Conservation (phyloP, 2,797 vertebrate genomes). For the Acanthornis magna region DNA sequence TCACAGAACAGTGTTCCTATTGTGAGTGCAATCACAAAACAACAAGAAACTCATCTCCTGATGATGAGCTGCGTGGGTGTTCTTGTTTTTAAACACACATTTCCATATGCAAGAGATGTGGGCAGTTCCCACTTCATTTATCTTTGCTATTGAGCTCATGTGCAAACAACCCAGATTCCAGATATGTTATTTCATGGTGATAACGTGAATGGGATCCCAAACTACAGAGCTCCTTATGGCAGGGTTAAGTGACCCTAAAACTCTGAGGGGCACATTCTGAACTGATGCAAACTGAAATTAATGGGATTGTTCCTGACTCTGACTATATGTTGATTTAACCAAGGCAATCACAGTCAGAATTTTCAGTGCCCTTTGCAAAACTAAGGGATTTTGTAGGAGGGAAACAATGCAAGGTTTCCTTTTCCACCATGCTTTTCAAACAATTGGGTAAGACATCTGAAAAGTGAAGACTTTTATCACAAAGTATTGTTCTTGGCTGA, state of each 20-base stretch:
- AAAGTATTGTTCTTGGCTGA: slow-evolving; percentile 21
- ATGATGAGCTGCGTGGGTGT: slow-evolving; percentile 16
- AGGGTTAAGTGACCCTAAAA: background rate
- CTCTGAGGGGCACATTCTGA: background rate
- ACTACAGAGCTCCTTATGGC: background rate
- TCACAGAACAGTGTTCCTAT: background rate
- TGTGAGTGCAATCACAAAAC: background rate
- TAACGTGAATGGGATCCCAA: background rate
- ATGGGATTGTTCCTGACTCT: background rate
- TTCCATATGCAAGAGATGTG: slow-evolving; percentile 30
- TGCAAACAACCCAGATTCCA: slow-evolving; percentile 10
- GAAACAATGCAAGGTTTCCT: background rate
- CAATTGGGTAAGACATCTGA: background rate
- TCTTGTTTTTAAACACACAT: slow-evolving; percentile 14
- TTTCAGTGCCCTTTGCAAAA: background rate
- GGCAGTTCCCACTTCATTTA: slow-evolving; percentile 7
- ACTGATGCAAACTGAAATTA: background rate
- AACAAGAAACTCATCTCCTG: background rate
- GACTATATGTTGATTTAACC: background rate
- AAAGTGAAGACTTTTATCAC: background rate
- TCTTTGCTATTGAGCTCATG: background rate
- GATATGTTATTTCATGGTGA: background rate
- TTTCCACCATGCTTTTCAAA: background rate
- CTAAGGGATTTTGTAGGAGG: background rate
- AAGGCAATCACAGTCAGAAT: background rate